Evolutionary conservation across 1,140 invertebrate genomes (phyloP).

Genomic region (Cyclina sinensis): DNA sequence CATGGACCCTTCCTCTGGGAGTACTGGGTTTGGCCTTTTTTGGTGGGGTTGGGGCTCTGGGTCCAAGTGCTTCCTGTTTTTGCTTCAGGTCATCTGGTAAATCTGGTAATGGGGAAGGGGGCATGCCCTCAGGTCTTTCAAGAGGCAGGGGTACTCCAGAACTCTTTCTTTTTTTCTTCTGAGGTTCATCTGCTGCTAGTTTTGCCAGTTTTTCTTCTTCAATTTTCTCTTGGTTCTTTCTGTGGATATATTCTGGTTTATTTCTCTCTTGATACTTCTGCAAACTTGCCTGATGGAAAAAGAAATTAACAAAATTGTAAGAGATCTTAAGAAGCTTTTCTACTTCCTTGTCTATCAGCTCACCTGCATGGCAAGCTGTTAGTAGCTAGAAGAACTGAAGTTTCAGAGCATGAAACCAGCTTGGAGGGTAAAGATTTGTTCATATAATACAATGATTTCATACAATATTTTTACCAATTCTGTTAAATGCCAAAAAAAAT

Average conservation of each 20-base stretch:
- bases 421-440: too few species aligned
- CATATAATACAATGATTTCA: too few species aligned
- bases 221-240: constrained; percentile 76
- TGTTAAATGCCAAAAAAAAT: too few species aligned
- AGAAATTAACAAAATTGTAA: constrained; percentile 35
- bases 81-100: constrained; percentile 82
- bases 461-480: too few species aligned
- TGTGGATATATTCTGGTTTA: constrained; percentile 83
- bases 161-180: constrained; percentile 78
- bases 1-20: constrained; percentile 70
- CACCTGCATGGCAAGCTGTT: too few species aligned
- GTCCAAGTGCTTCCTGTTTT: constrained; percentile 79
- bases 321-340: background rate
- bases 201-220: constrained; percentile 74
- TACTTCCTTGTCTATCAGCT: too few species aligned
- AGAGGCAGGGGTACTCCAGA: constrained; percentile 79
- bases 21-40: constrained; percentile 69
- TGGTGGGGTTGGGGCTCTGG: constrained; percentile 71
- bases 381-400: too few species aligned
- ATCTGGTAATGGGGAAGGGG: constrained; percentile 80
- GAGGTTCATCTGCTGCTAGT: constrained; percentile 70
- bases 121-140: constrained; percentile 71
- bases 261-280: constrained; percentile 83
- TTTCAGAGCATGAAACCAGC: too few species aligned
- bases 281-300: constrained; percentile 79